phyloP scores from a whole-genome alignment of 2,113 vertebrate genomes.

The Bostrychus sinensis region DNA sequence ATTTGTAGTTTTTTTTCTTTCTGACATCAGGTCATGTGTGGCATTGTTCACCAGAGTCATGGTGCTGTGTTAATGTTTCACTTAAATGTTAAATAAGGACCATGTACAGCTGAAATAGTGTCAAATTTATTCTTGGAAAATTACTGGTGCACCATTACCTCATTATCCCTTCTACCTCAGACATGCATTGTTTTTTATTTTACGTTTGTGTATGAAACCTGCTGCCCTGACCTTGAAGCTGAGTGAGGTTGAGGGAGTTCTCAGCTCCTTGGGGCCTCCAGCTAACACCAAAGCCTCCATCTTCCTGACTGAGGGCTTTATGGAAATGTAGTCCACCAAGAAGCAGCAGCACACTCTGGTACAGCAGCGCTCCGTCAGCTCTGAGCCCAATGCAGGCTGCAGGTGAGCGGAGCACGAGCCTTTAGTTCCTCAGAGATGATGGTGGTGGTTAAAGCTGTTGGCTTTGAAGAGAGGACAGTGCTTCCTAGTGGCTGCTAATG shows the following conservation, averaged over 20 bases:
- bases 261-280: conserved; percentile 10
- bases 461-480: neutral
- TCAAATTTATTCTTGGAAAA: too few species aligned
- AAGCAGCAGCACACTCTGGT: conserved; percentile 13
- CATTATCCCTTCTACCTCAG: too few species aligned
- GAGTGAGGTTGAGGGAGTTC: conserved; percentile 34
- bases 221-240: conserved; percentile 40
- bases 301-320: conserved; percentile 30
- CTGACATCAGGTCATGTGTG: too few species aligned
- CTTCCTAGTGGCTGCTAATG: neutral
- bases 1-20: too few species aligned
- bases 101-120: too few species aligned
- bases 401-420: neutral
- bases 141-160: neutral
- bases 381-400: conserved; percentile 13
- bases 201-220: conserved; percentile 9
- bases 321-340: conserved; percentile 42
- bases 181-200: too few species aligned
- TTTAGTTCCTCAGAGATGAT: conserved; percentile 13
- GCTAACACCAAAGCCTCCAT: conserved; percentile 32
- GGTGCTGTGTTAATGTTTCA: too few species aligned
- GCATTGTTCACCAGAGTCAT: too few species aligned
- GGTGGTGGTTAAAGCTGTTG: neutral
- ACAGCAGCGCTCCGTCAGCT: conserved; percentile 7
- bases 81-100: too few species aligned